Evolutionary conservation across 2,888 invertebrate genomes (phyloP), one percentile per base, ranked within the genome.

Genomic region (Agelastica alni): DNA sequence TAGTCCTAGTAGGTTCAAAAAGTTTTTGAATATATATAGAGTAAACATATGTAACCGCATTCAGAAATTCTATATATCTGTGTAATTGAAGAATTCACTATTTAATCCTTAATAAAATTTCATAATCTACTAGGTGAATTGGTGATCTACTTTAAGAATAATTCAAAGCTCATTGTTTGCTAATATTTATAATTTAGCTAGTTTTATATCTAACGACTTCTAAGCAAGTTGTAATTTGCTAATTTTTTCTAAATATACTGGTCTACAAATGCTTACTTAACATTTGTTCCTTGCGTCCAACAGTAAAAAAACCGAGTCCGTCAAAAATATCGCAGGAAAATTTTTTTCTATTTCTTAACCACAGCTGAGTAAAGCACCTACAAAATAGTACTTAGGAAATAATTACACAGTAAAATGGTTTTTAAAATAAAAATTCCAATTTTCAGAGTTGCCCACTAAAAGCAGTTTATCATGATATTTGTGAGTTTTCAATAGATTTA

Each of bases 211-310:
- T 44, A 43, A 20, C 32, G 39, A 36, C 14, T 17, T 44, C 13
- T 52, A 9, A 16, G 26, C 37, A 37, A 51, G 36, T 22, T 48
- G 43, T 20, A 26, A 36, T 13, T 51, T 42, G 2, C 13, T 39
- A 22, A 18, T 58, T 46, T 60, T 56, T 60, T 56, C 61, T 61
- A 59, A 61, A 61, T 61, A 61, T 61, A 61, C 61, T 61, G 61
- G 61, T 58, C 61, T 62, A 62, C 70, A 70, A 73, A 62, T 72
- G 73, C 75, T 74, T 75, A 26, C 6, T n/a, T 26, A 58, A 53
- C 46, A 64, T 62, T 74, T 74, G 72, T 75, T 76, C 70, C 70
- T 75, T 74, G 76, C 76, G 75, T 76, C 76, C 76, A 75, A 70
- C 59, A 67, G 63, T 62, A 53, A 60, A 32, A n/a, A 17, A 69